phyloP scores from a whole-genome alignment of 2,113 vertebrate genomes.

The Scartelaos histophorus region DNA sequence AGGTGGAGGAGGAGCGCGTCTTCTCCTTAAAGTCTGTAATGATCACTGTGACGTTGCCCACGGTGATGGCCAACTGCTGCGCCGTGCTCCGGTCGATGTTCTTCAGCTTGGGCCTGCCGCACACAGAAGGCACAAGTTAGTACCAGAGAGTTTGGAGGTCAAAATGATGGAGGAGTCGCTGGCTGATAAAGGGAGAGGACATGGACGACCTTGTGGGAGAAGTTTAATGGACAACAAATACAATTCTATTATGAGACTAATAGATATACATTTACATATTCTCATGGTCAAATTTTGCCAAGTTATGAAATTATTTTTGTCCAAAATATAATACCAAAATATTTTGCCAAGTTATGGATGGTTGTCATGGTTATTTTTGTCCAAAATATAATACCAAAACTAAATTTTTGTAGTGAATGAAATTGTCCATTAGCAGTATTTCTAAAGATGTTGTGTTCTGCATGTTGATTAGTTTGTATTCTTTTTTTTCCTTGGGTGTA shows the following conservation, averaged over 20 bases:
- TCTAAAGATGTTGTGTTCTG: background rate
- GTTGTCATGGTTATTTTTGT: too few relatives aligned
- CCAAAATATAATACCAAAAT: too few relatives aligned
- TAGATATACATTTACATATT: too few relatives aligned
- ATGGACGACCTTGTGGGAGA: background rate
- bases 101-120: constrained; percentile 93
- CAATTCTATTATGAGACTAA: too few relatives aligned
- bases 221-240: background rate
- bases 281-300: too few relatives aligned
- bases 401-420: too few relatives aligned
- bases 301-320: too few relatives aligned
- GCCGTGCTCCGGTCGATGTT: constrained; percentile 97
- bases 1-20: constrained; percentile 97
- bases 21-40: constrained; percentile 99
- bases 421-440: too few relatives aligned
- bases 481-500: background rate
- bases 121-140: background rate
- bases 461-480: background rate
- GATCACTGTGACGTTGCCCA: constrained; percentile 98
- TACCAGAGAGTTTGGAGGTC: background rate
- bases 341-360: too few relatives aligned
- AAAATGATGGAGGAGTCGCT: background rate
- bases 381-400: too few relatives aligned
- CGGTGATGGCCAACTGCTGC: constrained; percentile 97
- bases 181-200: background rate